Percentiles rank a stretch among this genome's conserved stretches.
phyloP scores from a whole-genome alignment of 1,140 invertebrate genomes.

The Cepaea nemoralis region DNA sequence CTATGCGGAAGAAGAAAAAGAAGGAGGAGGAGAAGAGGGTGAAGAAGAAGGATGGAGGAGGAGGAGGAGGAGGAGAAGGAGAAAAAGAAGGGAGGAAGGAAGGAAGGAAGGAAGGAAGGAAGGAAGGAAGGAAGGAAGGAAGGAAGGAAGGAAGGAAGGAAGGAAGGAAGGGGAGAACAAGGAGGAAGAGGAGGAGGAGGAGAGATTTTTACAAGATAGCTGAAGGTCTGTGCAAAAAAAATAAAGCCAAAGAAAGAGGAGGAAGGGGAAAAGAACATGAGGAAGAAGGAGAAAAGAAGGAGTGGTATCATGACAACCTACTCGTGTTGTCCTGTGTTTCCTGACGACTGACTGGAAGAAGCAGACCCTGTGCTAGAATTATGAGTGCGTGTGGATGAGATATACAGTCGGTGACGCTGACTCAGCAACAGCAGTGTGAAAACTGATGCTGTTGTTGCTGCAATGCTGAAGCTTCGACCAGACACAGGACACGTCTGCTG shows the following conservation, averaged over 20 bases:
- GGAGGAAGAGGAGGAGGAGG: no score
- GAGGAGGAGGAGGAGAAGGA: background rate
- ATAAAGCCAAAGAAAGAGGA: background rate
- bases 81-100: background rate
- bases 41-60: no score
- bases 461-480: background rate
- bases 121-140: background rate
- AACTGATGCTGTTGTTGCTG: conserved; percentile 9
- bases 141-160: background rate
- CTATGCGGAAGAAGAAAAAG: background rate
- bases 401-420: background rate
- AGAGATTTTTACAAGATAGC: background rate
- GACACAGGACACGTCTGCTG: background rate
- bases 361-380: background rate
- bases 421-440: conserved; percentile 5
- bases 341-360: background rate
- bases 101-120: background rate
- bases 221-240: background rate
- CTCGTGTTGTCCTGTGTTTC: no score
- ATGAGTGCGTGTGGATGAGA: background rate
- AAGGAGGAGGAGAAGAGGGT: no score
- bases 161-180: no score
- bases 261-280: no score
- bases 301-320: no score
- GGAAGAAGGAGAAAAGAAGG: no score